Evolutionary conservation across 35 echinoderm and acorn worm species (phyloP).

Genomic region (Heliocidaris tuberculata): DNA sequence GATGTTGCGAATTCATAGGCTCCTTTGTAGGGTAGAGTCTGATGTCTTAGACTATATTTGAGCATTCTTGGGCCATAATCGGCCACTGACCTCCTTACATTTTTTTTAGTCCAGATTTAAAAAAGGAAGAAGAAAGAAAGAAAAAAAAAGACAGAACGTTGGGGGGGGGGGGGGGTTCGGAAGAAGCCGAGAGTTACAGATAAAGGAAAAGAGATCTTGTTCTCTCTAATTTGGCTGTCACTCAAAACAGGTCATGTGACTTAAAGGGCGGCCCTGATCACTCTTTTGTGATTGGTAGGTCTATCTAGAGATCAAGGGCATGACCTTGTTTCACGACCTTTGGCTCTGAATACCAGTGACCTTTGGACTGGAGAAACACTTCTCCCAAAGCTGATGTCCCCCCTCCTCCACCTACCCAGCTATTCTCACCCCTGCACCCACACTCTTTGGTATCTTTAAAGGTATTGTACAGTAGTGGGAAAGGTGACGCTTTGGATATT

Average conservation of each 20-base stretch:
- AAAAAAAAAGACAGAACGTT: neutral
- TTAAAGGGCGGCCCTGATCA: neutral
- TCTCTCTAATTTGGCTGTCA: constrained; percentile 23
- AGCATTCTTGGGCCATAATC: neutral
- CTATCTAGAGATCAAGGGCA: neutral
- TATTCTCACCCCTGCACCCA: neutral
- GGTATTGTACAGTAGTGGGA: too few species aligned
- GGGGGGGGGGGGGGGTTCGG: neutral
- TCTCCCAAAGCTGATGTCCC: too few species aligned
- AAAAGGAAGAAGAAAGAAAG: neutral
- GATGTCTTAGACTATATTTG: neutral
- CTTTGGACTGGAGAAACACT: neutral
- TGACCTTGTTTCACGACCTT: neutral
- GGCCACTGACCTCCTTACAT: constrained; percentile 25
- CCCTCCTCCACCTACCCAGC: neutral
- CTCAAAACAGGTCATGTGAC: constrained; percentile 31
- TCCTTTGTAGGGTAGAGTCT: neutral
- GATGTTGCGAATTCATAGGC: neutral
- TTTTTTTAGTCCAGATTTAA: neutral
- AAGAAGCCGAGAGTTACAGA: neutral
- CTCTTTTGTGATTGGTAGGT: neutral
- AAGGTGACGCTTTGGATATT: too few species aligned
- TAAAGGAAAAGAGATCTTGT: neutral
- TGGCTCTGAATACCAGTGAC: neutral
- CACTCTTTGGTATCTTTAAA: too few species aligned